Base-by-base conservation (phyloP, 23 tunicate species). In the Ciona savignyi region DNA sequence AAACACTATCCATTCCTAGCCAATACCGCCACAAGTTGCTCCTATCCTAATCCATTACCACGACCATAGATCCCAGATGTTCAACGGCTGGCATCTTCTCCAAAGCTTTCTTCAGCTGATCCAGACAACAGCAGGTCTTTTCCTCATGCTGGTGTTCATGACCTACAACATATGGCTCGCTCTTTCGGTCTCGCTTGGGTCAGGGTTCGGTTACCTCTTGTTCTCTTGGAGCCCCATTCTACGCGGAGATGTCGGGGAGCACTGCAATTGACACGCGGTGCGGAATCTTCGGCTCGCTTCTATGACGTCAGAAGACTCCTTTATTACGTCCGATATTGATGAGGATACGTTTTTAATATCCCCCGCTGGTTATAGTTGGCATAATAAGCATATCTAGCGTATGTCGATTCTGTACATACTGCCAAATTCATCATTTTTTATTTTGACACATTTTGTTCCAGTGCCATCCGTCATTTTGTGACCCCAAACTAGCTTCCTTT, bases 91-190 rank as follows among this genome's bases (percentile, higher is more conserved):
- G 82, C 89, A 84, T 64, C 61, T 84, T 24, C 73, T 84, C 34
- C 82, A 72, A 63, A 84, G 83, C 70, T 4, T 77, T n/a, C 64
- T 84, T 49, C 89, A 84, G 51, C 51, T 84, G 15, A 29, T 84
- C 27, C 89, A 84, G 30, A 84, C 89, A 22, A 84, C 89, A 19
- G 25, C 77, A 0, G 89, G 89, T 28, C 71, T 84, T 77, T 60
- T 78, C 32, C 89, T 84, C 25, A 78, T 84, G 89, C 56, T 84
- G 33, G 65, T 84, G n/a, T 84, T 67, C 63, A 84, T 84, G 89
- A 77, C 89, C 2, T 84, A 77, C 28, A 84, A 84, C 77, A 66
- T 78, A 25, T 84, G 81, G 78, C 65, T 84, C 70, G 89, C 89
- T 9, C 27, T 84, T 29, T 71, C 82, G 15, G 78, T 84, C 23